phyloP scores from a whole-genome alignment of 1,140 invertebrate genomes.

The Drosophila chauvacae region DNA sequence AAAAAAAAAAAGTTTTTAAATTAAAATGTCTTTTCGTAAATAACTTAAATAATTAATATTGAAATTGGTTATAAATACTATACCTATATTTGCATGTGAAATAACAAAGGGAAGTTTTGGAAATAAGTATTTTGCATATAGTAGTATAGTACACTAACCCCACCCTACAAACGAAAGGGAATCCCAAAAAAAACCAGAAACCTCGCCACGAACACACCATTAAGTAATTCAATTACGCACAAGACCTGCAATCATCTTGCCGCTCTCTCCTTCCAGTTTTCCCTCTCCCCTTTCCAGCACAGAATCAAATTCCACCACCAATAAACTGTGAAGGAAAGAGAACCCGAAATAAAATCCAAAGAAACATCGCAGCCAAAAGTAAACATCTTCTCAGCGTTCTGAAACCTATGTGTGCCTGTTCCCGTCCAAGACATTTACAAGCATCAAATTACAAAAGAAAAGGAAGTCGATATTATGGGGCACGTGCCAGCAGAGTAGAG shows the following conservation, averaged over 20 bases:
- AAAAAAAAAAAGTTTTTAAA: too few relatives aligned
- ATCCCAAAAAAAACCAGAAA: background rate
- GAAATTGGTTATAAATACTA: too few relatives aligned
- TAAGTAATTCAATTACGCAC: constrained; percentile 26
- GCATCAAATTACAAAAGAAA: constrained; percentile 62
- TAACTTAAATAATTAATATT: too few relatives aligned
- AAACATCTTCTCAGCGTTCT: constrained; percentile 17
- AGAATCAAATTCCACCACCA: constrained; percentile 38
- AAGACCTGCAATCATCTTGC: constrained; percentile 23
- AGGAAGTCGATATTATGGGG: constrained; percentile 30
- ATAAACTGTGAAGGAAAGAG: constrained; percentile 1
- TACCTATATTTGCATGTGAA: too few relatives aligned
- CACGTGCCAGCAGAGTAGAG: constrained; percentile 43
- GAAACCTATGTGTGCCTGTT: constrained; percentile 45
- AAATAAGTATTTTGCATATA: too few relatives aligned
- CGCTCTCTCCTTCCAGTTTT: background rate
- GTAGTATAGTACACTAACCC: too few relatives aligned
- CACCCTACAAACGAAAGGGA: background rate
- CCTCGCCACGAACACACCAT: background rate
- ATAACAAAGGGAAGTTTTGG: too few relatives aligned
- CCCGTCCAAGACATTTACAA: constrained; percentile 60
- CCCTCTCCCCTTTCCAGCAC: background rate
- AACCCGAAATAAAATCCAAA: constrained; percentile 19
- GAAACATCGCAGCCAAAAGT: constrained; percentile 8
- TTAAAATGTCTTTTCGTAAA: too few relatives aligned